Conservation (phyloP, 2,113 vertebrate genomes). For the Chionomys nivalis region DNA sequence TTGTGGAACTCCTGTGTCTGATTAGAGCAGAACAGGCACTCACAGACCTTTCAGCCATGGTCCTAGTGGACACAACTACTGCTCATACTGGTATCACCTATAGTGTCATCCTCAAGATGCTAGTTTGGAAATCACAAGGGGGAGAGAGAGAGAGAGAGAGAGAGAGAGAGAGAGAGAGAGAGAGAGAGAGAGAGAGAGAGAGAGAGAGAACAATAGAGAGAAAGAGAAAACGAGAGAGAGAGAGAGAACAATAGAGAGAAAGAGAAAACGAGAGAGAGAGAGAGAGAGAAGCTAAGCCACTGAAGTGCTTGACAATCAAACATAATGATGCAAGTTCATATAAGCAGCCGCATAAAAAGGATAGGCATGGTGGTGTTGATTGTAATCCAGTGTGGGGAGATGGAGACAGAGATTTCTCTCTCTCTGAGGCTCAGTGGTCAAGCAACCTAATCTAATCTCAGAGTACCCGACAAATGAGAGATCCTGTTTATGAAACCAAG, state of each 20-base stretch:
- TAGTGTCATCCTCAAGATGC: neutral
- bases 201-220: neutral
- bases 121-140: neutral
- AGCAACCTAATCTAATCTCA: no score
- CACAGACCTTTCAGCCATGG: neutral
- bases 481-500: neutral
- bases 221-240: neutral
- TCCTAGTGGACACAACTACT: neutral
- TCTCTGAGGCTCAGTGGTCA: neutral
- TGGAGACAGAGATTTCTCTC: neutral
- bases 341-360: neutral
- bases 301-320: neutral
- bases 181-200: neutral
- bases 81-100: neutral
- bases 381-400: neutral
- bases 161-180: neutral
- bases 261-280: neutral
- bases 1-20: neutral
- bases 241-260: neutral
- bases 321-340: neutral
- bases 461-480: neutral
- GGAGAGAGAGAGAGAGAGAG: neutral
- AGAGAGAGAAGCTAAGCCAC: neutral
- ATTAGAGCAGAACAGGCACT: neutral
- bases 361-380: fast-evolving